Evolutionary conservation across 2,113 vertebrate species (phyloP).

Genomic region (Sterna hirundo): DNA sequence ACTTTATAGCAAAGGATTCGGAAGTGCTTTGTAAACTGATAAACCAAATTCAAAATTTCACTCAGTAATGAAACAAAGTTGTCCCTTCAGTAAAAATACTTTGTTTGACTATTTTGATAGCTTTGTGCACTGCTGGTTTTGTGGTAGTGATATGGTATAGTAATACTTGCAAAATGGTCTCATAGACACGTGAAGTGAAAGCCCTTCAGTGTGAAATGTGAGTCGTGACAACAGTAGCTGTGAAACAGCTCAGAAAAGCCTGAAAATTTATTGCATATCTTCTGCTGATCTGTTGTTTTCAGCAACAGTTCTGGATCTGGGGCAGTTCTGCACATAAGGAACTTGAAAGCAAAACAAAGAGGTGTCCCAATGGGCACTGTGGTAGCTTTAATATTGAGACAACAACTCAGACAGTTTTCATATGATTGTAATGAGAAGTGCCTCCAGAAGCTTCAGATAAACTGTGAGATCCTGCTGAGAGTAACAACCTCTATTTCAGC

Average conservation of each 20-base stretch:
- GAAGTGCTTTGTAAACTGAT: not conserved
- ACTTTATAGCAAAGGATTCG: not conserved
- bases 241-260: not conserved
- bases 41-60: not conserved
- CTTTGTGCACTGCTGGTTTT: not conserved
- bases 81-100: not conserved
- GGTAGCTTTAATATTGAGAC: not conserved
- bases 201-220: not conserved
- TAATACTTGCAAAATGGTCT: not conserved
- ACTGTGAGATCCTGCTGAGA: not conserved
- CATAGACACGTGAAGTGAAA: not conserved
- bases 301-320: not conserved
- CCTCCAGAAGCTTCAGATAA: not conserved
- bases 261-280: not conserved
- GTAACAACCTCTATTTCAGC: not conserved
- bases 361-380: not conserved
- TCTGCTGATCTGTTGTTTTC: not conserved
- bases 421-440: not conserved
- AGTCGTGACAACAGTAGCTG: not conserved
- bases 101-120: not conserved
- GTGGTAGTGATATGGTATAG: not conserved
- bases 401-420: not conserved
- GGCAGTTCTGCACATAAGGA: not conserved
- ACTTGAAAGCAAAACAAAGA: not conserved
- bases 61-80: not conserved